Conservation (phyloP, 2,113 vertebrate genomes). For the Jaculus jaculus region DNA sequence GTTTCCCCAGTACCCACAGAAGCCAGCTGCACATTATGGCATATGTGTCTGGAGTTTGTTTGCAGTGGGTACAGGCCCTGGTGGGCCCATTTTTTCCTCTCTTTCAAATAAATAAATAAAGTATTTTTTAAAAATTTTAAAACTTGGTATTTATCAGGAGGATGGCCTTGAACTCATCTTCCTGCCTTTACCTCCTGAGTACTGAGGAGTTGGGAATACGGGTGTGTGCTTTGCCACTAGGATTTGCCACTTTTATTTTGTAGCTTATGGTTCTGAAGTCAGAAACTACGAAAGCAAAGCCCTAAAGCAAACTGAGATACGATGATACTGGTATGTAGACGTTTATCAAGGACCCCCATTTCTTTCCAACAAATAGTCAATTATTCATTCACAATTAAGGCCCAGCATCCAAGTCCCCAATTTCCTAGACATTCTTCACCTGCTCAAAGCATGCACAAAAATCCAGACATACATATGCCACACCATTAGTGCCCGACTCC, state of each 20-base stretch:
- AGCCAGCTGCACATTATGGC: too few relatives aligned
- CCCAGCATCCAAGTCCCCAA: not conserved
- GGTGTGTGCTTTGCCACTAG: not conserved
- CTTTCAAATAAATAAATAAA: too few relatives aligned
- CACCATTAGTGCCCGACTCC: not conserved
- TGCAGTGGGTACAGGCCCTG: too few relatives aligned
- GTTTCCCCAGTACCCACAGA: too few relatives aligned
- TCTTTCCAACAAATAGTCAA: slow-evolving; percentile 24
- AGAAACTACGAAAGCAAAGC: slow-evolving; percentile 31
- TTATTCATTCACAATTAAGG: not conserved
- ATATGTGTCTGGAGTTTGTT: too few relatives aligned
- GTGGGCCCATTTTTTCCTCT: too few relatives aligned
- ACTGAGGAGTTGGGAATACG: too few relatives aligned
- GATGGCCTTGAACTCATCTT: too few relatives aligned
- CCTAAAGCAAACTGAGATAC: not conserved
- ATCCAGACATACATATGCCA: not conserved
- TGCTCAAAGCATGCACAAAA: not conserved
- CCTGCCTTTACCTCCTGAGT: not conserved
- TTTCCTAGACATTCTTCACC: not conserved
- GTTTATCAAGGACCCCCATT: not conserved
- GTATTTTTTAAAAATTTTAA: too few relatives aligned
- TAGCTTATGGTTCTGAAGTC: slow-evolving; percentile 29
- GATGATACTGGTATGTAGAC: not conserved
- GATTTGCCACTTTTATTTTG: not conserved
- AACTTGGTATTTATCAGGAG: not conserved